Evolutionary conservation across 2,888 invertebrate genomes (phyloP), one percentile per base, ranked within the genome.

Genomic region (Slavum lentiscoides): DNA sequence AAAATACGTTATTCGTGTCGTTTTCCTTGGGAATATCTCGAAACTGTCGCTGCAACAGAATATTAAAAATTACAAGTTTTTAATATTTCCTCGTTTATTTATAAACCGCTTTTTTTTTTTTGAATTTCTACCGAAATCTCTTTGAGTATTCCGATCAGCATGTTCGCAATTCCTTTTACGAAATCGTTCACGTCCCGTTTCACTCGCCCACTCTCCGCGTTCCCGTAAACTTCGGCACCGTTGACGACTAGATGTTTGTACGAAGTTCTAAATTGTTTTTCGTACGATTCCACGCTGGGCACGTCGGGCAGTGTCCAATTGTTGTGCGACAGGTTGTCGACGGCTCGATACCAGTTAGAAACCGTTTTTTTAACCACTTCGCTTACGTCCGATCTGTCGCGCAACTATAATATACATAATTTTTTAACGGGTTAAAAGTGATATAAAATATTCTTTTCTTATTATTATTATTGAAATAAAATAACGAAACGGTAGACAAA

Each of bases 201-300:
- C 21, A 49, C 4, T 15, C 15, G n/a, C 37, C 58, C 61, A 8
- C 8, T 13, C 7, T 30, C 4, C 21, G 68, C 15, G 17, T 37
- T 13, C 8, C 30, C 61, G 43, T 67, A 75, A 9, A 77, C 6
- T 0, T 68, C 76, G 0, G 2, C 21, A 17, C 68, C 68, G n/a
- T 69, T 69, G 7, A 77, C 11, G 0, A 77, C 49, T 30, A 77
- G 21, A 9, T 77, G 76, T 43, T 69, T 69, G 69, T 37, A 69
- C 11, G 69, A 0, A 0, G 76, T 69, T 23, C n/a, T n/a, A 13
- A 77, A 77, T 17, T 49, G 59, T 49, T 61, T 69, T 30, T 3
- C n/a, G 0, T 61, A 59, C 11, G 49, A 61, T 5, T 62, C 21
- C 61, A 69, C n/a, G 30, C 17, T 53, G 13, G 4, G 30, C 2